phyloP scores from a whole-genome alignment of 2,113 vertebrate species.

The Pangasianodon hypophthalmus region DNA sequence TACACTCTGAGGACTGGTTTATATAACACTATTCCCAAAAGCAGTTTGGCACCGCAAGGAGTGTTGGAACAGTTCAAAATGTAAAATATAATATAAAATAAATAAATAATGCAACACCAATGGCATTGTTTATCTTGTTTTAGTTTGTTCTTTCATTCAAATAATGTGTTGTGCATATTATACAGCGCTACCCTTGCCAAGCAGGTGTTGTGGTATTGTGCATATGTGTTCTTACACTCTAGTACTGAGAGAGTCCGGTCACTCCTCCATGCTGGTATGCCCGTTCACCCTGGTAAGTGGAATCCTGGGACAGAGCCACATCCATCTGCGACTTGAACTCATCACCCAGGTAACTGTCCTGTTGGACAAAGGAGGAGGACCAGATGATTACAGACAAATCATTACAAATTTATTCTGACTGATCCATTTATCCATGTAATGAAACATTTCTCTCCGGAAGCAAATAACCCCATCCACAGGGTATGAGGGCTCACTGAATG shows the following conservation, averaged over 20 bases:
- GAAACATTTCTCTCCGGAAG: background rate
- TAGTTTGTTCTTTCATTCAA: background rate
- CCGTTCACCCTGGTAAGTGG: constrained; percentile 98
- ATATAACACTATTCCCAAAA: background rate
- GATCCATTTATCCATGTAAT: background rate
- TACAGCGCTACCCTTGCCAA: background rate
- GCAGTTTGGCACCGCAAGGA: background rate
- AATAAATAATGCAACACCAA: background rate
- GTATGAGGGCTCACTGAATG: background rate
- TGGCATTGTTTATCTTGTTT: no score
- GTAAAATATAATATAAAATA: background rate
- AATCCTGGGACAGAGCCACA: constrained; percentile 98
- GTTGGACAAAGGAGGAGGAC: constrained; percentile 56
- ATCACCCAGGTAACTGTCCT: constrained; percentile 99
- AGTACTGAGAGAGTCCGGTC: constrained; percentile 99
- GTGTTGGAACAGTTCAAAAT: background rate
- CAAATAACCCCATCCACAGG: background rate
- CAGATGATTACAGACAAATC: background rate
- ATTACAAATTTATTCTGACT: background rate
- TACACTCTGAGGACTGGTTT: background rate
- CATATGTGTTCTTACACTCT: constrained; percentile 81
- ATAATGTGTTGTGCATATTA: background rate
- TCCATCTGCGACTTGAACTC: constrained; percentile 99
- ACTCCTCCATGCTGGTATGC: constrained; percentile 98
- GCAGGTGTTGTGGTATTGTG: background rate